A percentile compares a stretch with the other conserved stretches of the same genome.
Evolutionary conservation across 2,888 invertebrate species (phyloP).

Genomic region (Euzophera pinguis): DNA sequence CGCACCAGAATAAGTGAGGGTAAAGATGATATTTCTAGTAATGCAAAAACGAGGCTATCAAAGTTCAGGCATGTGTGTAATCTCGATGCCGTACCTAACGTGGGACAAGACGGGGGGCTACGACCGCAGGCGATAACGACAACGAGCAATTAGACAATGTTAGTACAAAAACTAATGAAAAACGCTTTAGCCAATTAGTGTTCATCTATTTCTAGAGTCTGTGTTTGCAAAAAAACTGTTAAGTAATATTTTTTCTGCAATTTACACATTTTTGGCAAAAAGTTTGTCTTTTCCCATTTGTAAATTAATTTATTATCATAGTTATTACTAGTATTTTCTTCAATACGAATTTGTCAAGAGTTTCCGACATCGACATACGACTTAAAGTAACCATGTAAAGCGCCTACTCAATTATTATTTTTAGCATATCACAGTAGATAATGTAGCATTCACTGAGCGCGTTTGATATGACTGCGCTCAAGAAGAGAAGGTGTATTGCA

Average conservation of each 20-base stretch:
- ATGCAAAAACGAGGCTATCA: conserved; percentile 58
- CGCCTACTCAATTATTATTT: conserved; percentile 44
- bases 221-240: conserved; percentile 6
- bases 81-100: conserved; percentile 42
- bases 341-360: conserved; percentile 27
- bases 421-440: conserved; percentile 68
- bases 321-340: conserved; percentile 24
- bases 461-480: conserved; percentile 30
- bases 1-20: conserved; percentile 28
- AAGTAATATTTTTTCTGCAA: too few species aligned
- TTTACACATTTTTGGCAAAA: too few species aligned
- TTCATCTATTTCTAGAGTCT: conserved; percentile 20
- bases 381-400: conserved; percentile 33
- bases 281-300: too few species aligned
- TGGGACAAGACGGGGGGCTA: conserved; percentile 61
- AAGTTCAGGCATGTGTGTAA: conserved; percentile 60
- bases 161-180: conserved; percentile 31
- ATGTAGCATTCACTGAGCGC: conserved; percentile 33
- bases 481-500: conserved; percentile 43
- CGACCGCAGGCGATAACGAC: conserved; percentile 62
- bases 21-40: conserved; percentile 33
- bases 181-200: conserved; percentile 19
- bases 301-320: too few species aligned
- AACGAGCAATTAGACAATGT: conserved; percentile 37
- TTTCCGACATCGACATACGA: conserved; percentile 17